Evolutionary conservation across 1,140 invertebrate genomes (phyloP).

Genomic region (Hyphantria cunea): DNA sequence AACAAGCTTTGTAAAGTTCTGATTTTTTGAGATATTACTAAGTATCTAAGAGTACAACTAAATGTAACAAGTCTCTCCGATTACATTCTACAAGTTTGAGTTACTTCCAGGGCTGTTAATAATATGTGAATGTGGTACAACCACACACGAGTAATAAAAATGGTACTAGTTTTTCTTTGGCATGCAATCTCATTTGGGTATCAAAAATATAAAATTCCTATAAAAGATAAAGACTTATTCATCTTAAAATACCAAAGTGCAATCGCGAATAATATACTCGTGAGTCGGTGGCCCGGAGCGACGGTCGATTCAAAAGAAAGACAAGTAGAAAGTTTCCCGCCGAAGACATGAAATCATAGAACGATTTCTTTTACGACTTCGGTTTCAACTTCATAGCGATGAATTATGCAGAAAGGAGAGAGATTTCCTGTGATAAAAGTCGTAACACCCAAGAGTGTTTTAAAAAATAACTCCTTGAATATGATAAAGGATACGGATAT

Average conservation of each 20-base stretch:
- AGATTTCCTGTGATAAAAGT: slow-evolving; percentile 79
- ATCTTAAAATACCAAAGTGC: slow-evolving; percentile 30
- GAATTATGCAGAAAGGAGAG: slow-evolving; percentile 79
- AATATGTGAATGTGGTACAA: too few species aligned
- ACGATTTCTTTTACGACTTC: slow-evolving; percentile 80
- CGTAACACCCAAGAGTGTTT: slow-evolving; percentile 73
- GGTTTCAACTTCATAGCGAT: slow-evolving; percentile 80
- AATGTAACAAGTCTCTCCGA: too few species aligned
- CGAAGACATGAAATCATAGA: slow-evolving; percentile 80
- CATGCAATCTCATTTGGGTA: neutral
- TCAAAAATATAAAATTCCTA: neutral
- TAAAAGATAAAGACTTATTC: slow-evolving; percentile 9
- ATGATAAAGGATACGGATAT: slow-evolving; percentile 34
- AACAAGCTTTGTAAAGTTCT: too few species aligned
- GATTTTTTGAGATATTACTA: too few species aligned
- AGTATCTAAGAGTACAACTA: too few species aligned
- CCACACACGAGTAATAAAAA: too few species aligned
- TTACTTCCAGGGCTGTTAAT: too few species aligned
- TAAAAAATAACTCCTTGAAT: slow-evolving; percentile 59
- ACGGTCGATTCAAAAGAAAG: slow-evolving; percentile 69
- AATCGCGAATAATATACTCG: slow-evolving; percentile 34
- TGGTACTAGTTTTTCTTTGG: too few species aligned
- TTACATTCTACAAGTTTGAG: too few species aligned
- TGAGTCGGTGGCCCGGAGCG: slow-evolving; percentile 42
- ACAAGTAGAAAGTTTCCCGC: slow-evolving; percentile 72